A percentile compares a stretch with the other conserved stretches of the same genome.
These are phyloP conservation scores for Siniperca obscura DNA, from an alignment of 2,797 vertebrate species.

Conservation along the genomic window DNA sequence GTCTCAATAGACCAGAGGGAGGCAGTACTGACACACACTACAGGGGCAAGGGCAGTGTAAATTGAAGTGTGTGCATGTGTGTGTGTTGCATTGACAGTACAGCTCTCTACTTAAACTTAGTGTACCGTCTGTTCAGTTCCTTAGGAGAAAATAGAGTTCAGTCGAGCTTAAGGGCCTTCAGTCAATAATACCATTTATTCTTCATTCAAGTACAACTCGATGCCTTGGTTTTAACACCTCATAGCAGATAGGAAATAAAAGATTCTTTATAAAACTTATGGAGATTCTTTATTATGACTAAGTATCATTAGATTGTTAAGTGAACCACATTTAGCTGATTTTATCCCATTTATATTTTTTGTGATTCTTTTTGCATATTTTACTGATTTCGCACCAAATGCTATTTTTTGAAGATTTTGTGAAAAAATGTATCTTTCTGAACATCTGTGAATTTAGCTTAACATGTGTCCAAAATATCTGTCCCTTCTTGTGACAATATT, in stretches of 20 bases:
- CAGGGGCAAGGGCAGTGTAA: background rate
- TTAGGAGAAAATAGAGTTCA: background rate
- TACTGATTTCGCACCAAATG: background rate
- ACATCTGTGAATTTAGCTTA: too few relatives aligned
- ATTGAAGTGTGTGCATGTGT: background rate
- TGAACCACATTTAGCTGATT: background rate
- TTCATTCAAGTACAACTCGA: background rate
- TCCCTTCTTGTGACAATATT: background rate
- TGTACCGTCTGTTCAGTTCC: constrained; percentile 1
- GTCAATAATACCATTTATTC: background rate
- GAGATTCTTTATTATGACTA: background rate
- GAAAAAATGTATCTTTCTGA: background rate
- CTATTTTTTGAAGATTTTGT: background rate
- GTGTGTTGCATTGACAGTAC: background rate
- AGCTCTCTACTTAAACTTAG: background rate
- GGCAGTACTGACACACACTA: constrained; percentile 39
- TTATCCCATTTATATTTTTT: background rate
- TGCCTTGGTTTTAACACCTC: background rate
- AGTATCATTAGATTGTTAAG: too few relatives aligned
- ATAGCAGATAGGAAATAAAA: background rate
- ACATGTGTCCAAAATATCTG: background rate
- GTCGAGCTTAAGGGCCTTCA: background rate
- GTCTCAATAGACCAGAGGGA: constrained; percentile 32
- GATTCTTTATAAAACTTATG: background rate
- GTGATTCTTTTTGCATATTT: background rate